phyloP scores from a whole-genome alignment of 2,888 invertebrate genomes.

The Halictus ligatus region DNA sequence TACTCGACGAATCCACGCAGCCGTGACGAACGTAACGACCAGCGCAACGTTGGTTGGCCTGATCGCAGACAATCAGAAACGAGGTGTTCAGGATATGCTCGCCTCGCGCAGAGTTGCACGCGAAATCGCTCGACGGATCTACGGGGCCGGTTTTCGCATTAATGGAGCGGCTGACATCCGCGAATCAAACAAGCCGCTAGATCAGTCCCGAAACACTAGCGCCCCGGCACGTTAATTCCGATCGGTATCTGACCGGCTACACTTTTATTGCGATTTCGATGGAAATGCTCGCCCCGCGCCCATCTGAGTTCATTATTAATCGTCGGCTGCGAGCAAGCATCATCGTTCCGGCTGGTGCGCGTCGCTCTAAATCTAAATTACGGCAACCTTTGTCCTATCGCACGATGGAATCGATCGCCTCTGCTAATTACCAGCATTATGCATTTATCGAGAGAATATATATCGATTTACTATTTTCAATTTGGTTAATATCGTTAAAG shows the following conservation, averaged over 20 bases:
- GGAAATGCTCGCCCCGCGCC: background rate
- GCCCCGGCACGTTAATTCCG: conserved; percentile 17
- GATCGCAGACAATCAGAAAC: conserved; percentile 28
- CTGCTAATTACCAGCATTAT: too few relatives aligned
- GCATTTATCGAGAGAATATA: too few relatives aligned
- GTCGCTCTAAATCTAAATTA: too few relatives aligned
- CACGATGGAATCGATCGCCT: too few relatives aligned
- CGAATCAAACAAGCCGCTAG: conserved; percentile 16
- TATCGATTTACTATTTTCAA: too few relatives aligned
- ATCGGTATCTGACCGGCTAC: conserved; percentile 34
- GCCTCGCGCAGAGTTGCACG: background rate
- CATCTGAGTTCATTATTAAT: conserved; percentile 34
- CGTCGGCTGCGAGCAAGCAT: background rate
- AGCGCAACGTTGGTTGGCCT: background rate
- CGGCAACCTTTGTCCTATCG: too few relatives aligned
- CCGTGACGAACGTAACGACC: conserved; percentile 25
- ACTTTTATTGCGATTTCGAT: conserved; percentile 39
- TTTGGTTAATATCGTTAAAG: too few relatives aligned
- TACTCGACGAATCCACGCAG: conserved; percentile 14
- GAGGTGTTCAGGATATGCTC: background rate
- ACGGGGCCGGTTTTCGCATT: conserved; percentile 22
- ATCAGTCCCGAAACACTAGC: background rate
- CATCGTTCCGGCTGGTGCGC: conserved; percentile 30
- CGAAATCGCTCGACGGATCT: conserved; percentile 37
- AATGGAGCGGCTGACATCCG: conserved; percentile 12